Evolutionary conservation across 2,113 vertebrate genomes (phyloP).

Genomic region (Uropsilus gracilis): DNA sequence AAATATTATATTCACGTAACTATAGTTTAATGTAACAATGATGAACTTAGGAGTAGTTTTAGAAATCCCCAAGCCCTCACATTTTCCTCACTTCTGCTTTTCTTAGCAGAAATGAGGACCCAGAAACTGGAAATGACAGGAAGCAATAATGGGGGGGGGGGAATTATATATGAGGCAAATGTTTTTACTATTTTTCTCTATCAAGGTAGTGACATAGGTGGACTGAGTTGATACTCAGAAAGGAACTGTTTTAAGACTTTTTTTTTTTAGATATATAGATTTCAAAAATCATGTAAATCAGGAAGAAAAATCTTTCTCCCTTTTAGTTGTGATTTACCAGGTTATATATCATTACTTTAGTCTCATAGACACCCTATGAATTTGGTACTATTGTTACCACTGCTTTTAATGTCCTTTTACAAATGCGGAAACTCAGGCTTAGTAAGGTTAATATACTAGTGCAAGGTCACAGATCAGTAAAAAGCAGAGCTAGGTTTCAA

Average conservation of each 20-base stretch:
- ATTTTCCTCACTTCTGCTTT: conserved; percentile 73
- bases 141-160: conserved; percentile 59
- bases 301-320: not conserved
- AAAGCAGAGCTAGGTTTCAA: not conserved
- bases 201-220: not conserved
- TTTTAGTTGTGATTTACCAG: not conserved
- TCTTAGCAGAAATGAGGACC: conserved; percentile 60
- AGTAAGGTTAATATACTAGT: not conserved
- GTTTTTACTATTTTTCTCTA: not conserved
- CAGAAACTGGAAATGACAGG: conserved; percentile 70
- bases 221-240: not conserved
- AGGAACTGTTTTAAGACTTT: not conserved
- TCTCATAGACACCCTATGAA: not conserved
- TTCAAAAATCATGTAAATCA: conserved; percentile 27
- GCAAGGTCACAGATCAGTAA: conserved; percentile 1
- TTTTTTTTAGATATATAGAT: not conserved
- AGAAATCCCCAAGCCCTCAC: conserved; percentile 74
- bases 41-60: conserved; percentile 50
- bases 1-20: conserved; percentile 49
- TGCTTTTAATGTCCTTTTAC: not conserved
- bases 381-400: not conserved
- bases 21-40: conserved; percentile 43
- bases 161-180: not conserved
- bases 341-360: not conserved
- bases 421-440: not conserved